Evolutionary conservation across 2,888 invertebrate species (phyloP).

Genomic region (Drosophila austrosaltans): DNA sequence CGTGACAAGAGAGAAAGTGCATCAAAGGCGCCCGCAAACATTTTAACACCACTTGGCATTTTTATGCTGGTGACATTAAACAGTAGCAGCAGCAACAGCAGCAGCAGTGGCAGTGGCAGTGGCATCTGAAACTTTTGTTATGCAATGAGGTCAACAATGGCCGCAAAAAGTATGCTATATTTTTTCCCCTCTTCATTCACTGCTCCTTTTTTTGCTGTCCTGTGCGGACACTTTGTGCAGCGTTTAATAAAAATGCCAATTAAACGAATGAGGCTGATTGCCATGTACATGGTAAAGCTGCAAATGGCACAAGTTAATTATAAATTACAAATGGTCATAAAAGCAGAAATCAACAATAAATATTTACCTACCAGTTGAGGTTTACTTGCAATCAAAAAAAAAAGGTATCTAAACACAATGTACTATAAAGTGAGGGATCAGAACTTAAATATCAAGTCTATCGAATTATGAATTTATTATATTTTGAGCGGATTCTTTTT

Average conservation of each 20-base stretch:
- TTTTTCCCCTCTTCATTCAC: conserved; percentile 31
- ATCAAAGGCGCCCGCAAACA: conserved; percentile 75
- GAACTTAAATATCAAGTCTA: too few species aligned
- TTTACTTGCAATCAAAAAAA: neutral
- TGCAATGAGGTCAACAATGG: conserved; percentile 74
- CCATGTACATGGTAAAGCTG: conserved; percentile 34
- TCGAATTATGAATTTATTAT: too few species aligned
- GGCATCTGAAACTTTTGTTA: conserved; percentile 67
- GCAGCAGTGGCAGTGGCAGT: conserved; percentile 20
- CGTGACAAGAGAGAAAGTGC: conserved; percentile 56
- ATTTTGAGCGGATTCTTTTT: too few species aligned
- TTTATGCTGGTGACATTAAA: conserved; percentile 76
- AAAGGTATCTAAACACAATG: too few species aligned
- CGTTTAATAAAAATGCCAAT: conserved; percentile 74
- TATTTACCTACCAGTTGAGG: neutral
- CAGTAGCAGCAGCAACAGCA: conserved; percentile 49
- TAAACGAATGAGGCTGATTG: conserved; percentile 64
- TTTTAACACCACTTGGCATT: conserved; percentile 78
- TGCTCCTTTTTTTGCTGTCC: conserved; percentile 33
- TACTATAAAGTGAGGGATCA: too few species aligned
- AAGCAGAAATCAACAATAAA: conserved; percentile 35
- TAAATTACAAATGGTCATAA: conserved; percentile 58
- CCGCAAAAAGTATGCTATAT: conserved; percentile 54
- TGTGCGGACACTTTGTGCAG: conserved; percentile 12
- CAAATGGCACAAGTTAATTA: conserved; percentile 66